Conservation (phyloP, 2,888 invertebrate species). For the Pseudoips prasinana region DNA sequence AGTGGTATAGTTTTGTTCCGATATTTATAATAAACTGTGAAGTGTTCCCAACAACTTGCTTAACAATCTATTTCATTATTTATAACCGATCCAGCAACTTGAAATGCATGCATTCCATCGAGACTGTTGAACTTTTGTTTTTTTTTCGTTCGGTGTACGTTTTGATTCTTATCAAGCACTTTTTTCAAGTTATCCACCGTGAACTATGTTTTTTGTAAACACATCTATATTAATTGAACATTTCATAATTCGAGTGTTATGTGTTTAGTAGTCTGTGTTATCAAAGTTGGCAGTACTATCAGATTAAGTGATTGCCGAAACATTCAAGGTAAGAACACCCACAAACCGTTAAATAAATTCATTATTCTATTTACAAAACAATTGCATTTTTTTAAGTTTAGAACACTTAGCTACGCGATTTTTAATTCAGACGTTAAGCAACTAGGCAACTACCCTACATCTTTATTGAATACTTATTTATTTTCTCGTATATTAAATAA, state of each 20-base stretch:
- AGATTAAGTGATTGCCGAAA: slow-evolving; percentile 68
- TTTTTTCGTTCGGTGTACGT: slow-evolving; percentile 66
- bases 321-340: slow-evolving; percentile 61
- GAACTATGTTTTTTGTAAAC: slow-evolving; percentile 42
- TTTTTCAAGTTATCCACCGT: slow-evolving; percentile 45
- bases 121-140: slow-evolving; percentile 75
- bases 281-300: slow-evolving; percentile 48
- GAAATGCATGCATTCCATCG: slow-evolving; percentile 77
- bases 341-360: not conserved
- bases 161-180: slow-evolving; percentile 67
- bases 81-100: slow-evolving; percentile 50
- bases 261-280: slow-evolving; percentile 51
- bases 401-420: too few relatives aligned
- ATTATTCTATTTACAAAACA: not conserved
- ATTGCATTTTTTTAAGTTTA: too few relatives aligned
- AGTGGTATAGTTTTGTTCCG: slow-evolving; percentile 35
- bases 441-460: too few relatives aligned
- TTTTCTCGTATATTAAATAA: too few relatives aligned
- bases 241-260: slow-evolving; percentile 38
- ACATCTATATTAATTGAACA: slow-evolving; percentile 26
- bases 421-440: too few relatives aligned
- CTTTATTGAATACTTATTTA: too few relatives aligned
- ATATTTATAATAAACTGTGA: slow-evolving; percentile 41
- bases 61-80: slow-evolving; percentile 24
- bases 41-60: slow-evolving; percentile 37